Evolutionary conservation across 2,888 invertebrate species (phyloP).

Genomic region (Imbricaverruca yamaguchii): DNA sequence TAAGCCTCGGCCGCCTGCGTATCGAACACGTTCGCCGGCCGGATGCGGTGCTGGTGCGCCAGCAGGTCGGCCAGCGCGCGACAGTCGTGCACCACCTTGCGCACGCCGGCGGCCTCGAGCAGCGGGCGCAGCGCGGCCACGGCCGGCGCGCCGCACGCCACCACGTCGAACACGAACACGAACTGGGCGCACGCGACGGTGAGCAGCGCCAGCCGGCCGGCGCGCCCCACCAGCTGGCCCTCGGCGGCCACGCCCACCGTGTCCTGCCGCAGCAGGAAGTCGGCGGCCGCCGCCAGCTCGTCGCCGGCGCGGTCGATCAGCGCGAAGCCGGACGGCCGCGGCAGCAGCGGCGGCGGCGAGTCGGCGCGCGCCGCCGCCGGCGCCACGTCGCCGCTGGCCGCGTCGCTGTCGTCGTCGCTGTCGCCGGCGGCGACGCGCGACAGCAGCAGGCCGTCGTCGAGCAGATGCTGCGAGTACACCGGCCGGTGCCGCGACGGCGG

Average conservation of each 20-base stretch:
- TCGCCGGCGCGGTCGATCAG: neutral
- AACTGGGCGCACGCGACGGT: neutral
- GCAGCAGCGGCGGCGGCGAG: neutral
- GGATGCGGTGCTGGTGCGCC: neutral
- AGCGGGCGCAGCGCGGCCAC: neutral
- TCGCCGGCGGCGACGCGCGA: neutral
- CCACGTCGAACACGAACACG: neutral
- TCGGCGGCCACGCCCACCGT: neutral
- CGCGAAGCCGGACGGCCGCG: neutral
- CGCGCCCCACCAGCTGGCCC: neutral
- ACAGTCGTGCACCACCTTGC: conserved; percentile 9
- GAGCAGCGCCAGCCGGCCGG: neutral
- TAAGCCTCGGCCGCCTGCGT: conserved; percentile 6
- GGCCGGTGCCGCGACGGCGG: neutral
- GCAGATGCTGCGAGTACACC: neutral
- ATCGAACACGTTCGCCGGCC: conserved; percentile 9
- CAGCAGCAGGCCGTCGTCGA: conserved; percentile 1
- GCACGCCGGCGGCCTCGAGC: neutral
- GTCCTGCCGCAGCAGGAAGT: neutral
- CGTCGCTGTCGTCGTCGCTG: neutral
- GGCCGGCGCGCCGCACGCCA: neutral
- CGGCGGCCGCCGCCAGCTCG: neutral
- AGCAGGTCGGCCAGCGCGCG: neutral
- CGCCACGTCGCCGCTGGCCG: neutral
- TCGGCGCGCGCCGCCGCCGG: neutral